phyloP scores from a whole-genome alignment of 2,888 invertebrate species.

The Diaphora mendica region DNA sequence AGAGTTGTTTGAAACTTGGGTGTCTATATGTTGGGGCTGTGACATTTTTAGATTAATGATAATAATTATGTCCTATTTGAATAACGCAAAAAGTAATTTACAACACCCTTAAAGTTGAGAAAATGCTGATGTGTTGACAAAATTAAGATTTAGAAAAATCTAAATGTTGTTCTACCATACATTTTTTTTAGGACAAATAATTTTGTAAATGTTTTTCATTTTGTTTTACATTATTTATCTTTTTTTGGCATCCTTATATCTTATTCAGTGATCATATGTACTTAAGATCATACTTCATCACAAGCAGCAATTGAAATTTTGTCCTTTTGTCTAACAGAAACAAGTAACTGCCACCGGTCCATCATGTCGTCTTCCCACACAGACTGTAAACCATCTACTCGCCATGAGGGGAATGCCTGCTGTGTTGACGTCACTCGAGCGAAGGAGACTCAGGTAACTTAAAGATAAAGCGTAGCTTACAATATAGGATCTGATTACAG shows the following conservation, averaged over 20 bases:
- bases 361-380: conserved; percentile 67
- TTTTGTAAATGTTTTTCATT: too few relatives aligned
- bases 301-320: not conserved
- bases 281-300: not conserved
- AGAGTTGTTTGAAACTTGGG: too few relatives aligned
- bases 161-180: too few relatives aligned
- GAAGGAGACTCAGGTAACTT: conserved; percentile 73
- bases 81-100: too few relatives aligned
- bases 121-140: too few relatives aligned
- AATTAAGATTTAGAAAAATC: too few relatives aligned
- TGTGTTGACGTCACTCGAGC: conserved; percentile 72
- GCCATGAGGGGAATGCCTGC: conserved; percentile 75
- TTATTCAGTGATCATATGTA: too few relatives aligned
- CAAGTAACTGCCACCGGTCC: conserved; percentile 65
- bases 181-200: too few relatives aligned
- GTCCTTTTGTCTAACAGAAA: conserved; percentile 60
- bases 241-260: not conserved
- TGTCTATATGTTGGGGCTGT: too few relatives aligned
- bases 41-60: too few relatives aligned
- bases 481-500: not conserved
- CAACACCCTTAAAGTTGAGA: too few relatives aligned
- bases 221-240: not conserved
- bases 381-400: conserved; percentile 76
- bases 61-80: too few relatives aligned
- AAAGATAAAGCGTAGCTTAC: not conserved